Conservation (phyloP, 2,888 invertebrate genomes). For the Drosophila paucipuncta region DNA sequence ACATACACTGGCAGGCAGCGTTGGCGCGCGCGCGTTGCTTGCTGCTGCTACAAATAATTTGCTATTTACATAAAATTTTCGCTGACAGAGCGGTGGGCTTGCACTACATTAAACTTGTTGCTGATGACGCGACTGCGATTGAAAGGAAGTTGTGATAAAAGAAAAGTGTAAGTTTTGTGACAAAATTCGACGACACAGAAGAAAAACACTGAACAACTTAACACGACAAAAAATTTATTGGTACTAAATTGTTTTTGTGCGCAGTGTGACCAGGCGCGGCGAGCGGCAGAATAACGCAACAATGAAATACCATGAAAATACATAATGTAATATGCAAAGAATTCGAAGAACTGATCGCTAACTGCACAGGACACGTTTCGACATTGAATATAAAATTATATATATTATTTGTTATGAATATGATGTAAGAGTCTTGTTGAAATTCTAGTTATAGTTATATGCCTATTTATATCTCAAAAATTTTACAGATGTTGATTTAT, state of each 20-base stretch:
- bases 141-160: conserved; percentile 25
- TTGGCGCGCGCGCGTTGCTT: conserved; percentile 61
- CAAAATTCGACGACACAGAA: conserved; percentile 33
- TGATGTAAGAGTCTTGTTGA: background rate
- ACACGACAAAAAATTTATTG: conserved; percentile 53
- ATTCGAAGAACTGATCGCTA: conserved; percentile 9
- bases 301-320: conserved; percentile 24
- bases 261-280: conserved; percentile 34
- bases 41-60: conserved; percentile 33
- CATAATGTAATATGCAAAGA: conserved; percentile 4
- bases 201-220: conserved; percentile 24
- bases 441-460: background rate
- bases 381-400: background rate
- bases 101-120: conserved; percentile 42
- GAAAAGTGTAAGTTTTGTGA: conserved; percentile 41
- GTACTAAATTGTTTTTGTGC: conserved; percentile 55
- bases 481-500: background rate
- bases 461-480: background rate
- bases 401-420: background rate
- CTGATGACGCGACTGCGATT: conserved; percentile 1
- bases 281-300: conserved; percentile 1
- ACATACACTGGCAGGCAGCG: conserved; percentile 32
- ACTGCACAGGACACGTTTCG: background rate
- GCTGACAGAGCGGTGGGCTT: conserved; percentile 3
- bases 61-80: conserved; percentile 32